A percentile compares a stretch with the other conserved stretches of the same genome.
Evolutionary conservation across 2,888 invertebrate genomes (phyloP).

Genomic region (Hydrotaea cyrtoneurina): DNA sequence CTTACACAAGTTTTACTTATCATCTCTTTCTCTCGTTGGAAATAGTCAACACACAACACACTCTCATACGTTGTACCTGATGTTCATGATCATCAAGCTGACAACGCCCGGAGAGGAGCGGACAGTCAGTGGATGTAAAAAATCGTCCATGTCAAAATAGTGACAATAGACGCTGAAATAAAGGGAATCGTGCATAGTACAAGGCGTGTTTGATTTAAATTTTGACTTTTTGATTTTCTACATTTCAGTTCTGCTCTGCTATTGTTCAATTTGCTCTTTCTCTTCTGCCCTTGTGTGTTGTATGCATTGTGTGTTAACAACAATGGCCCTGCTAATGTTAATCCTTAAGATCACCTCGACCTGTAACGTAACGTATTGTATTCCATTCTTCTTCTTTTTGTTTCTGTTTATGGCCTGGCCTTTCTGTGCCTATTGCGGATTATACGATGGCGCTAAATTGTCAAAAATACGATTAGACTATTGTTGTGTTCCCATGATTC

Average conservation of each 20-base stretch:
- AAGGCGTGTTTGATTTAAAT: conserved; percentile 62
- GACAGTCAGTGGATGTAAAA: conserved; percentile 65
- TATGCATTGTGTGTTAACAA: conserved; percentile 50
- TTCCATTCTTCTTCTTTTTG: too few species aligned
- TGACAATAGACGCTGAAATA: conserved; percentile 72
- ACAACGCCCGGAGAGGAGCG: conserved; percentile 1
- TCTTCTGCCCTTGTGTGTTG: conserved; percentile 24
- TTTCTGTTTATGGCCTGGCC: not conserved
- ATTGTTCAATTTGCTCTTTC: conserved; percentile 42
- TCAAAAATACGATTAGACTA: conserved; percentile 70
- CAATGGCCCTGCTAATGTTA: conserved; percentile 74
- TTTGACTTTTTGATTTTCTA: conserved; percentile 68
- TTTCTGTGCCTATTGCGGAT: conserved; percentile 72
- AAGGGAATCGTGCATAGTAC: conserved; percentile 4
- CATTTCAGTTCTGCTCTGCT: conserved; percentile 53
- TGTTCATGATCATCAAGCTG: conserved; percentile 35
- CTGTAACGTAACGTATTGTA: conserved; percentile 2
- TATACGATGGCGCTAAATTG: conserved; percentile 77
- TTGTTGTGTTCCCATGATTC: conserved; percentile 64
- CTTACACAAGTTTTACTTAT: conserved; percentile 48
- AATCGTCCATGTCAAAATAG: conserved; percentile 77
- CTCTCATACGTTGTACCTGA: conserved; percentile 12
- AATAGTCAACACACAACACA: not conserved
- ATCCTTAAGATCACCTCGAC: conserved; percentile 68
- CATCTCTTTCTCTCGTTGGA: not conserved